Conservation (phyloP, 2,797 vertebrate genomes). For the Acipenser ruthenus region DNA sequence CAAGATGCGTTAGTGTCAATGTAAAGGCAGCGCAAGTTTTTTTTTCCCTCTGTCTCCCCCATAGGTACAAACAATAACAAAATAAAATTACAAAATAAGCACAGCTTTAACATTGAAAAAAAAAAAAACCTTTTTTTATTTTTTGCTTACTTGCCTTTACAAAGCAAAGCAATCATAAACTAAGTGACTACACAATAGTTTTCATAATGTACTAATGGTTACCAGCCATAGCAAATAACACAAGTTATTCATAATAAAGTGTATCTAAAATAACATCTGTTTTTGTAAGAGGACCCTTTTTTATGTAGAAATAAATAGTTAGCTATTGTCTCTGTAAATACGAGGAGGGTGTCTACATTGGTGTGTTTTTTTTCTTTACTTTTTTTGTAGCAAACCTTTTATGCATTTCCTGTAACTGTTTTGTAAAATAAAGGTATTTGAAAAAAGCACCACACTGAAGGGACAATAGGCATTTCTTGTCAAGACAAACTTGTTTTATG, state of each 20-base stretch:
- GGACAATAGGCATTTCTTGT: no score
- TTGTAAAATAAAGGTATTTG: no score
- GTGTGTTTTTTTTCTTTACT: background rate
- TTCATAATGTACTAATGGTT: constrained; percentile 62
- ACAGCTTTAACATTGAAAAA: constrained; percentile 49
- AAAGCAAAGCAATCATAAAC: constrained; percentile 16
- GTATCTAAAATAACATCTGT: constrained; percentile 66
- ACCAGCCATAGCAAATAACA: constrained; percentile 67
- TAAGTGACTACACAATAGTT: constrained; percentile 32
- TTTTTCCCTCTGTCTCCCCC: constrained; percentile 10
- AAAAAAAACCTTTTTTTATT: constrained; percentile 32
- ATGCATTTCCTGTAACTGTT: no score
- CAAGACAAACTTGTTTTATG: no score
- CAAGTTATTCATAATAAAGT: constrained; percentile 68
- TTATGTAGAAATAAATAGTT: constrained; percentile 38
- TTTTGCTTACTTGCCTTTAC: constrained; percentile 11
- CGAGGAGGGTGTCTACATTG: constrained; percentile 40
- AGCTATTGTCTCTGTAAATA: constrained; percentile 30
- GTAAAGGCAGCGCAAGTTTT: constrained; percentile 8
- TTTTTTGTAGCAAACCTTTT: background rate
- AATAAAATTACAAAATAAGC: constrained; percentile 54
- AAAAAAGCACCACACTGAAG: no score
- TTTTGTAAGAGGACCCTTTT: constrained; percentile 42
- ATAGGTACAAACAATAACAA: constrained; percentile 38
- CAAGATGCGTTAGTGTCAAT: constrained; percentile 24